Percentiles rank a stretch among this genome's conserved stretches.
Conservation (phyloP, 2,113 vertebrate species). For the Myiagra hebetior region DNA sequence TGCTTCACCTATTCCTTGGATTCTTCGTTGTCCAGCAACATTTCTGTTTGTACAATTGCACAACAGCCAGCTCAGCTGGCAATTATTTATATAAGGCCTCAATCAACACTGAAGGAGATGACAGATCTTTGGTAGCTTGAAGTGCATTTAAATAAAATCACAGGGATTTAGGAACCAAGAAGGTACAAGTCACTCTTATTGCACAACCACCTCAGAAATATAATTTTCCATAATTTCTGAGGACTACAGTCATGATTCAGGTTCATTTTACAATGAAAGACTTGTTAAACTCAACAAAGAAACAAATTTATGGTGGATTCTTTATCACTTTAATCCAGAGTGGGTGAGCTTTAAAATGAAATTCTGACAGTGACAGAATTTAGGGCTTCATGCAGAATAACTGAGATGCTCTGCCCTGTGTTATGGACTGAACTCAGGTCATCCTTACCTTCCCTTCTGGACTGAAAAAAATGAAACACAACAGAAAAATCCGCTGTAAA, state of each 20-base stretch:
- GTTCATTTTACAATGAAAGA: not conserved
- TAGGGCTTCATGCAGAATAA: not conserved
- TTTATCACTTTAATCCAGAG: not conserved
- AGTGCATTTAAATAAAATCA: not conserved
- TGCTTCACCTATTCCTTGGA: not conserved
- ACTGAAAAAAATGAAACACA: not conserved
- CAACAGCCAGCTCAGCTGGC: not conserved
- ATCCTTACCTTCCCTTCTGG: not conserved
- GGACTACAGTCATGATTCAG: not conserved
- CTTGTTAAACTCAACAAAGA: not conserved
- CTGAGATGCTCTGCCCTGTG: not conserved
- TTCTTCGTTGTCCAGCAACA: not conserved
- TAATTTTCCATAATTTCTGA: not conserved
- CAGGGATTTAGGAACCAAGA: not conserved
- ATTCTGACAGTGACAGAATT: not conserved
- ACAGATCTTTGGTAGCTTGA: not conserved
- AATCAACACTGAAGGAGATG: not conserved
- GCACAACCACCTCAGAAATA: not conserved
- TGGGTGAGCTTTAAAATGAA: not conserved
- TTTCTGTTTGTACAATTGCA: not conserved
- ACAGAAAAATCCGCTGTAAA: not conserved
- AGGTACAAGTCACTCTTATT: not conserved
- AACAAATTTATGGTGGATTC: not conserved
- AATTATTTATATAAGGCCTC: not conserved
- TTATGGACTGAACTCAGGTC: not conserved